A percentile compares a stretch with the other conserved stretches of the same genome.
phyloP scores from a whole-genome alignment of 2,888 invertebrate genomes.

The Platycheirus albimanus region DNA sequence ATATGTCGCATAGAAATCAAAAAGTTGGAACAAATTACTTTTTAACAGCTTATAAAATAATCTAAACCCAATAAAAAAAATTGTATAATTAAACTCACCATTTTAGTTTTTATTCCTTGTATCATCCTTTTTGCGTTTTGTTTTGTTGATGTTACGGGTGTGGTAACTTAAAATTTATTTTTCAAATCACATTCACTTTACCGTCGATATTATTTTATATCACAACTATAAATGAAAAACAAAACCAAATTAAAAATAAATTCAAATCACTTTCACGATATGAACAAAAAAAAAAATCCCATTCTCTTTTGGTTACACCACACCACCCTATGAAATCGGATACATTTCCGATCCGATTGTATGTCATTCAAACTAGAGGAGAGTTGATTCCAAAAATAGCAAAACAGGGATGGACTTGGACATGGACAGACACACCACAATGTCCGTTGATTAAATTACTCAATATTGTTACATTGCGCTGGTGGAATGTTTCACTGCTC shows the following conservation, averaged over 20 bases:
- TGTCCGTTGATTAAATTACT: conserved; percentile 45
- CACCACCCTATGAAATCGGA: conserved; percentile 68
- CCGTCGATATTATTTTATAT: neutral
- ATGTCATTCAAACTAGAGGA: conserved; percentile 41
- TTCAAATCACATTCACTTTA: conserved; percentile 44
- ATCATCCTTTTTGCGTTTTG: conserved; percentile 27
- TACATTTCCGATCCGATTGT: conserved; percentile 57
- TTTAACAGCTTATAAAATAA: too few relatives aligned
- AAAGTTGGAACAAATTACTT: neutral
- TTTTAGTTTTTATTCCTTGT: conserved; percentile 40
- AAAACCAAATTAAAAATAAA: conserved; percentile 22
- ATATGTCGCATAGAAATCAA: neutral
- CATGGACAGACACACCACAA: neutral
- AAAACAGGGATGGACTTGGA: conserved; percentile 58
- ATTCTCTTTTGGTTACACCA: conserved; percentile 33
- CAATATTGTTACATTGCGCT: conserved; percentile 15
- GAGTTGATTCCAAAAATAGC: conserved; percentile 47
- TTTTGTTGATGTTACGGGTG: neutral
- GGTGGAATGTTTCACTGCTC: neutral
- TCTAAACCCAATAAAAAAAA: too few relatives aligned
- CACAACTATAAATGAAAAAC: conserved; percentile 25
- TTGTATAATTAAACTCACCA: conserved; percentile 41
- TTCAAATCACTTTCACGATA: conserved; percentile 47
- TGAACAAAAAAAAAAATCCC: neutral
- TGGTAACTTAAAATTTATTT: neutral